phyloP scores from a whole-genome alignment of 2,113 vertebrate species.

The Silurus glanis region DNA sequence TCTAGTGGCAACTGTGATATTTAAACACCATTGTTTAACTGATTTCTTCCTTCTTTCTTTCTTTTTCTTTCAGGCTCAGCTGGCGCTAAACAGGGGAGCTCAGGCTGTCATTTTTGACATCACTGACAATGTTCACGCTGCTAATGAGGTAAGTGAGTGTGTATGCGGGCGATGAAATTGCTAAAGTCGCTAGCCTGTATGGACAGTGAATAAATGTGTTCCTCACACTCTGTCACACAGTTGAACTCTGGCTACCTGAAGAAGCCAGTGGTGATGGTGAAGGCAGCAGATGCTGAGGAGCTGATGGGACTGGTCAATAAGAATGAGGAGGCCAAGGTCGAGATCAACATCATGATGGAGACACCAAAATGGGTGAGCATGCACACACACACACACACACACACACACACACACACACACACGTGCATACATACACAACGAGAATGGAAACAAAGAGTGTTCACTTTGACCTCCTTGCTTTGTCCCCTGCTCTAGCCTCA shows the following conservation, averaged over 20 bases:
- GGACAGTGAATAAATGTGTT: not conserved
- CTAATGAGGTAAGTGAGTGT: slow-evolving; percentile 78
- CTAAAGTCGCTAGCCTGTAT: not conserved
- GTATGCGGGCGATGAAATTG: not conserved
- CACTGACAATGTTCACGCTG: slow-evolving; percentile 84
- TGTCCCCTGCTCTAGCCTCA: slow-evolving; percentile 74
- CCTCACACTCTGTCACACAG: slow-evolving; percentile 62
- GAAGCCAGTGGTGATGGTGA: slow-evolving; percentile 88
- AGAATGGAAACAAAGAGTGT: not conserved
- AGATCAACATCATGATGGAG: slow-evolving; percentile 85
- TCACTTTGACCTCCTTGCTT: not conserved
- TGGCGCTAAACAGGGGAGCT: slow-evolving; percentile 90
- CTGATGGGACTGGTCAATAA: slow-evolving; percentile 96
- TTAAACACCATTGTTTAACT: not conserved
- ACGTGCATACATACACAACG: not conserved
- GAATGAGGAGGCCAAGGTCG: slow-evolving; percentile 90
- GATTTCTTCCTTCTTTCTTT: not conserved
- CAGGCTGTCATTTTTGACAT: slow-evolving; percentile 94
- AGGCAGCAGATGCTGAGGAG: slow-evolving; percentile 79
- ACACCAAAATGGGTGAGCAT: slow-evolving; percentile 79
- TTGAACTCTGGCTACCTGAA: slow-evolving; percentile 80
- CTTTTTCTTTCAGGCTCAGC: slow-evolving; percentile 79
- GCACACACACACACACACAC: not conserved
- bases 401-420: too few relatives aligned
- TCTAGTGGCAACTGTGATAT: slow-evolving; percentile 36